Evolutionary conservation across 2,797 vertebrate species (phyloP).

Genomic region (Periparus ater): DNA sequence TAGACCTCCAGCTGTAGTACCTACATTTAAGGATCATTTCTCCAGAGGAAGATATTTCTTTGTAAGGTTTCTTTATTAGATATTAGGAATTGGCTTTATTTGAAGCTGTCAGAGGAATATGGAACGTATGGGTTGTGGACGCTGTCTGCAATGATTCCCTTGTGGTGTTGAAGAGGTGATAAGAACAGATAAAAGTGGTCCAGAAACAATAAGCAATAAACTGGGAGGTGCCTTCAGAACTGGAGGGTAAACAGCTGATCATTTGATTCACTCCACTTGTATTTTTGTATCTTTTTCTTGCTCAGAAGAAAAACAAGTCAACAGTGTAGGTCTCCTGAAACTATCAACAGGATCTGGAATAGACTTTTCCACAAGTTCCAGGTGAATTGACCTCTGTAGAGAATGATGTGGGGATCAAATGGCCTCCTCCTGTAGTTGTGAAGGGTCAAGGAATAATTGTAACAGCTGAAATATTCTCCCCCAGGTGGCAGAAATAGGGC

Average conservation of each 20-base stretch:
- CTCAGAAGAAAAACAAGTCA: not conserved
- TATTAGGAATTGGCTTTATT: not conserved
- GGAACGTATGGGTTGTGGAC: not conserved
- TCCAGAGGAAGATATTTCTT: not conserved
- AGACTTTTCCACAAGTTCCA: rapidly evolving
- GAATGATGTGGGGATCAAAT: not conserved
- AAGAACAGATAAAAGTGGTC: not conserved
- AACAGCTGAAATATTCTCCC: not conserved
- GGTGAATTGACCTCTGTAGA: not conserved
- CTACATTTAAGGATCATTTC: not conserved
- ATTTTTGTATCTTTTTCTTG: not conserved
- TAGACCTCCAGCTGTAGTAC: not conserved
- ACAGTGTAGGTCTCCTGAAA: not conserved
- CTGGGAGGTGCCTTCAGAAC: not conserved
- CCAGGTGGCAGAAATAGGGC: not conserved
- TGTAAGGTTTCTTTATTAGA: not conserved
- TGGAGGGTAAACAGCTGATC: not conserved
- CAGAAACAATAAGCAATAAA: not conserved
- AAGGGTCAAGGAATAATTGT: not conserved
- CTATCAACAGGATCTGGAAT: not conserved
- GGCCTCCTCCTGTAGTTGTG: not conserved
- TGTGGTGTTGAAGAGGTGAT: not conserved
- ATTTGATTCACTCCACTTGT: not conserved
- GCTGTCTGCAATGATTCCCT: not conserved
- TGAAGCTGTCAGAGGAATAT: not conserved